Percentiles rank a stretch among this genome's conserved stretches.
Conservation (phyloP, 2,797 vertebrate species). For the Acropternis orthonyx region DNA sequence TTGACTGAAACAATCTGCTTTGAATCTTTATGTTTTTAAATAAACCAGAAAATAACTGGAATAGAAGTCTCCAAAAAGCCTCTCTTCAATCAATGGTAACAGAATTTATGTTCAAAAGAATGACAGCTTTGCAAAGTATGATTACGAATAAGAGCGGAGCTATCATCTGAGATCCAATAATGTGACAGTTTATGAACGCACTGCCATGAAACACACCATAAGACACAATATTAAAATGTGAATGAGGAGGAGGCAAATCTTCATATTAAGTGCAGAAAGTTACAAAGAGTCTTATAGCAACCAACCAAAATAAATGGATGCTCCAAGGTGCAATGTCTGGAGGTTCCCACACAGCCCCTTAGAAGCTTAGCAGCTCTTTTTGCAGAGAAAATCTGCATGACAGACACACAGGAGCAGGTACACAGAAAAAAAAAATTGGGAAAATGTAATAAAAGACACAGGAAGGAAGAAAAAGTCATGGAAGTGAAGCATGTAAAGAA, state of each 20-base stretch:
- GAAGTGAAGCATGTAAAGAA: background rate
- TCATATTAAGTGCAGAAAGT: background rate
- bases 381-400: background rate
- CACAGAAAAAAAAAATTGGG: background rate
- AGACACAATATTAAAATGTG: background rate
- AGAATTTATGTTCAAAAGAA: background rate
- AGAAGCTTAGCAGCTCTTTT: background rate
- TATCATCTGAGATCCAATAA: background rate
- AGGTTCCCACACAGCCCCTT: background rate
- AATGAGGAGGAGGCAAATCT: background rate
- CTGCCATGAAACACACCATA: background rate
- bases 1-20: background rate
- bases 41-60: background rate
- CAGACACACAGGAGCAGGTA: background rate
- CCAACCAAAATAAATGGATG: background rate
- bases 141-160: background rate
- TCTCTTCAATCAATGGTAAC: background rate
- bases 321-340: accelerated
- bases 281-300: background rate
- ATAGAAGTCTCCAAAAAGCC: background rate
- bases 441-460: background rate
- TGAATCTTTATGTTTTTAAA: background rate
- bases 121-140: background rate
- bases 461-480: background rate
- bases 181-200: background rate